Percentiles rank a stretch among this genome's conserved stretches.
These are phyloP conservation scores for Oplegnathus fasciatus DNA, from an alignment of 2,113 vertebrate genomes.

Conservation along the genomic window DNA sequence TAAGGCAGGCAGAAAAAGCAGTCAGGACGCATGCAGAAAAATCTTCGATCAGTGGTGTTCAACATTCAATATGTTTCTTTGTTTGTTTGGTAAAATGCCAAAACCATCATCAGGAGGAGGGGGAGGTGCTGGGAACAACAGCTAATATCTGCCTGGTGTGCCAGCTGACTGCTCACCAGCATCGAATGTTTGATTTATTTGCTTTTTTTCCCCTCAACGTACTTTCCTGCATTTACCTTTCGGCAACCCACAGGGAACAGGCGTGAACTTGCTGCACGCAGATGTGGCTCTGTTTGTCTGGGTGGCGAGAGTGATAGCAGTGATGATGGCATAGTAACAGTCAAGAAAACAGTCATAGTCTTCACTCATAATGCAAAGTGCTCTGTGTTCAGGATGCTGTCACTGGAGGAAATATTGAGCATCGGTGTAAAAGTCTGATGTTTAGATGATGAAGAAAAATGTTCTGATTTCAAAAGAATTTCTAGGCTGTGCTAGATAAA, in stretches of 20 bases:
- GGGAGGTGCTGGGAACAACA: background rate
- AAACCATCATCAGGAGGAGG: background rate
- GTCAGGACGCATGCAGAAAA: background rate
- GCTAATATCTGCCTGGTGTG: background rate
- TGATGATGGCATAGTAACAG: background rate
- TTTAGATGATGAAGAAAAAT: background rate
- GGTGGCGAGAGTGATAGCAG: background rate
- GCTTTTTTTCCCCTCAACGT: no score
- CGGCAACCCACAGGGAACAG: background rate
- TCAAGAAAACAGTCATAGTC: background rate
- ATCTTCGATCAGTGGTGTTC: background rate
- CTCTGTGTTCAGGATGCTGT: no score
- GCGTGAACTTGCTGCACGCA: background rate
- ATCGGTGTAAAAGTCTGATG: background rate
- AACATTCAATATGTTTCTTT: background rate
- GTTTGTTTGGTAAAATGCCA: background rate
- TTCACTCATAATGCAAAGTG: no score
- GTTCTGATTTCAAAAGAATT: background rate
- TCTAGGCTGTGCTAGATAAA: background rate
- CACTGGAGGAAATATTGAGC: no score
- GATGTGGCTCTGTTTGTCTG: background rate
- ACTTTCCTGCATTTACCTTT: background rate
- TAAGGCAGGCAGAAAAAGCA: background rate
- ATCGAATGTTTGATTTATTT: background rate
- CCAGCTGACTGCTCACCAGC: background rate